phyloP scores from a whole-genome alignment of 2,113 vertebrate genomes.

The Crotalus tigris region DNA sequence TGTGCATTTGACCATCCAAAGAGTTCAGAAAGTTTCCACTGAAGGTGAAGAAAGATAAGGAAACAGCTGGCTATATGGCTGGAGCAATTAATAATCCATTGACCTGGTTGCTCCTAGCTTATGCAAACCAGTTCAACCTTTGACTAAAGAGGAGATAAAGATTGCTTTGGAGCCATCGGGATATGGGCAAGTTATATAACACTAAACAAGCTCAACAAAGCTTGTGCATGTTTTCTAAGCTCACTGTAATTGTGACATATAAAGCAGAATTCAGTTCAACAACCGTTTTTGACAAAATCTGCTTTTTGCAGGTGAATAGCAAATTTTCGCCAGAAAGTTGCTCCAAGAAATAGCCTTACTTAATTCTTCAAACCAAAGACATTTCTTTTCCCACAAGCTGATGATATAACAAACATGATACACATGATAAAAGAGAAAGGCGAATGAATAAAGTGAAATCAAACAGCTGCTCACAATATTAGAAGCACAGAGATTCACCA shows the following conservation, averaged over 20 bases:
- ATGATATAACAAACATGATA: too few relatives aligned
- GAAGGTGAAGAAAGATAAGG: background rate
- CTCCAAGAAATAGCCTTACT: background rate
- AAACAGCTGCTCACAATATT: background rate
- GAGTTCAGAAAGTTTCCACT: background rate
- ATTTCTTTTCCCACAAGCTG: too few relatives aligned
- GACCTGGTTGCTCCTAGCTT: background rate
- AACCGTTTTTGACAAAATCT: background rate
- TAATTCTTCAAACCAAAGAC: background rate
- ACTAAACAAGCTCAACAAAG: background rate
- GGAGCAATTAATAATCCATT: background rate
- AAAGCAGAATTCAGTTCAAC: background rate
- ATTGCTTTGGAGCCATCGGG: background rate
- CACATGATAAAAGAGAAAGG: background rate
- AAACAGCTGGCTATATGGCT: background rate
- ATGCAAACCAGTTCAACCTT: background rate
- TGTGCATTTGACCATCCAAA: background rate
- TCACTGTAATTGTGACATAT: background rate
- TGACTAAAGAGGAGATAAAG: background rate
- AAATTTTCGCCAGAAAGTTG: background rate
- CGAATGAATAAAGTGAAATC: background rate
- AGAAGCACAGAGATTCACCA: background rate
- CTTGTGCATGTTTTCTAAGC: background rate
- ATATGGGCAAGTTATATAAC: background rate
- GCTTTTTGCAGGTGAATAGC: background rate